Base-by-base conservation (phyloP, 2,888 invertebrate genomes). In the Tiliacea aurago region DNA sequence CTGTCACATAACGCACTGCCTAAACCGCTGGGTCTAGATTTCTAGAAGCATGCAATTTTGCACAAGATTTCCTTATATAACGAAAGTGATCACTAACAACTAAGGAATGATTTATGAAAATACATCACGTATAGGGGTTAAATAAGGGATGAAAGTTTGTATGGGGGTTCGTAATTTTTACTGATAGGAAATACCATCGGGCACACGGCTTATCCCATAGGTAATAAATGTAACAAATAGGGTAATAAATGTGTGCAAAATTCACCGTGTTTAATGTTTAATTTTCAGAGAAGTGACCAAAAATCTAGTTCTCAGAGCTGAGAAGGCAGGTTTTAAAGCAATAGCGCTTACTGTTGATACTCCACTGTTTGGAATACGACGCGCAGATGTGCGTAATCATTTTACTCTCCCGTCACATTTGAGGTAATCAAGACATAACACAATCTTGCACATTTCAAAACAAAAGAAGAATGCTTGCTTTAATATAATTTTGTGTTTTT, bases 271-370 rank as follows among this genome's bases (percentile, higher is more conserved):
- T 4, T 37, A 37, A 37, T 61, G 28, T 51, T 41, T 41, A n/a
- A 33, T 70, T 88, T 95, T 68, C 89, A 97, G 98, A 81, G 94
- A 97, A 51, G 95, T 98, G 1, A 98, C 98, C 0, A 95, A 95
- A 87, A 96, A 97, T 83, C 95, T 99, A 79, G 97, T 99, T 1
- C 90, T 95, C 58, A 96, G 98, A 86, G 99, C 98, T 1, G 99
- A 99, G 93, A 97, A 95, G 59, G 97, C 98, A 15, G 99, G 98
- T n/a, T 99, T 97, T 90, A 98, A 98, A 93, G 99, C 99, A 0
- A 93, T 99, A 1, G 98, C 98, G 0, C 92, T 99, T 5, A 99
- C 99, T 0, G 98, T 99, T 0, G 99, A 99, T 91, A 98, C 99
- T 0, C 99, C 99, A 0, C 93, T 98, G 63, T 98, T 99, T 92